A percentile compares a stretch with the other conserved stretches of the same genome.
These are phyloP conservation scores for Habroteleia sp. DNA, from an alignment of 2,888 invertebrate genomes.

Conservation along the genomic window DNA sequence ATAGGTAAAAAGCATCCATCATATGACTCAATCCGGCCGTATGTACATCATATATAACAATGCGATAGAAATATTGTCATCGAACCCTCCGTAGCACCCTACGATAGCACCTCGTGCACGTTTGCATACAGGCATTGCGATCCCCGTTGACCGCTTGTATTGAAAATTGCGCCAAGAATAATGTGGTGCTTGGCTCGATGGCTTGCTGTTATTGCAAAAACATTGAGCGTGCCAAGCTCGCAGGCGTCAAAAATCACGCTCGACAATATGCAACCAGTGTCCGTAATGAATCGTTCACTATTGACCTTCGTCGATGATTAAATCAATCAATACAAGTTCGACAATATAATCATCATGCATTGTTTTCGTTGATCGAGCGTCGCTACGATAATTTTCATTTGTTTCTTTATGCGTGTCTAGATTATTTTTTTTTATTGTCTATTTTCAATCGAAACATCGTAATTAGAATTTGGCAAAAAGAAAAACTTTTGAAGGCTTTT, in stretches of 20 bases:
- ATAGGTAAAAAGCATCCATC: no score
- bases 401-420: no score
- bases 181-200: conserved; percentile 22
- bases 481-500: no score
- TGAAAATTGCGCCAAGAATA: conserved; percentile 52
- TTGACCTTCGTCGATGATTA: conserved; percentile 31
- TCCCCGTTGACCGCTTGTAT: conserved; percentile 60
- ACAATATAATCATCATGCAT: conserved; percentile 33
- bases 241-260: conserved; percentile 33
- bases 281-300: conserved; percentile 36
- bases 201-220: conserved; percentile 41
- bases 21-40: conserved; percentile 20
- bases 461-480: background rate
- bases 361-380: no score
- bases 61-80: conserved; percentile 53
- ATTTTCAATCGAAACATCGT: background rate
- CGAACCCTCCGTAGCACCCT: conserved; percentile 45
- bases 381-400: no score
- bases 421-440: no score
- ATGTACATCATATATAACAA: conserved; percentile 41
- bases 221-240: conserved; percentile 3
- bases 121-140: conserved; percentile 30
- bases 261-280: conserved; percentile 37
- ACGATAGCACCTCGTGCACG: conserved; percentile 24
- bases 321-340: conserved; percentile 33